Evolutionary conservation across 1,140 invertebrate species (phyloP), one percentile per base, ranked within the genome.

Genomic region (Hyposmocoma kahamanoa): DNA sequence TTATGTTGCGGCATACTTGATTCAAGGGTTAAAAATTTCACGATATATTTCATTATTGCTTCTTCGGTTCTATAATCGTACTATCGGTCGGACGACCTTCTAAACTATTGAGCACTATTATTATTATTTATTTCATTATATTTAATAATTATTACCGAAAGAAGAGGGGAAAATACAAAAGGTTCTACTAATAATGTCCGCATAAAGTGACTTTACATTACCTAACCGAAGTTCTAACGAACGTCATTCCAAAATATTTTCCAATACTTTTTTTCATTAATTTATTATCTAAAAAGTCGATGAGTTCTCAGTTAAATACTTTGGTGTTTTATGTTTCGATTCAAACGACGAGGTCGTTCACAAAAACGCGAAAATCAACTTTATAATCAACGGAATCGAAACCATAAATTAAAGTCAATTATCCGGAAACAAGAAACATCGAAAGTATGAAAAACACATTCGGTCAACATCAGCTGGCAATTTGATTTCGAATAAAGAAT

Each of bases 231-330:
- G 59, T 59, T 56, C 56, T 72, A 73, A 75, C 67, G 63, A 57
- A 71, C 75, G 66, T 76, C 77, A 50, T 54, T 76, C 78, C 81
- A 84, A 82, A 84, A 84, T 84, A 84, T 61, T 72, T 65, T n/a
- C n/a, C n/a, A n/a, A n/a, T n/a, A 63, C 60, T 62, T 71, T 70
- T 75, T 62, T 47, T 47, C 63, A 72, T 64, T 69, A 65, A 78
- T 81, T 80, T 82, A 82, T 83, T 82, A 84, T 77, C 81, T 84
- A 84, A 84, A 73, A 76, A 83, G 77, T 83, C 81, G 79, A 79
- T 82, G 77, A 79, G 66, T 81, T 78, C 68, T 75, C 58, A 59
- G 65, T 75, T 73, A 58, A 71, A 73, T 78, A 80, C 59, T 78
- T 84, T 84, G 81, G 81, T 84, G 81, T 84, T 84, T 69, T 72